phyloP scores from a whole-genome alignment of 2,113 vertebrate species.

The Pterocles orientalis region DNA sequence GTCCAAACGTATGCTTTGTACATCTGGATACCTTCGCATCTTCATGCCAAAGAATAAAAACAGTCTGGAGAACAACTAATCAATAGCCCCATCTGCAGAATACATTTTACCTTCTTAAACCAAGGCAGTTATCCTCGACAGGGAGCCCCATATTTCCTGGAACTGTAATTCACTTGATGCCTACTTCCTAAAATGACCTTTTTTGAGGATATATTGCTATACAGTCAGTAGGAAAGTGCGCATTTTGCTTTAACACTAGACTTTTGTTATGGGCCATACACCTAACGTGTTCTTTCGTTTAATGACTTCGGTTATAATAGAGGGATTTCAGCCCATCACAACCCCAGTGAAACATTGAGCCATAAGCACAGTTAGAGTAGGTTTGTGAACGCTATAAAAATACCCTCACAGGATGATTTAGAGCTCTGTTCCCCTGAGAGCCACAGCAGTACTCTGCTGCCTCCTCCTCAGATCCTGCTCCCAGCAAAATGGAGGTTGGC shows the following conservation, averaged over 20 bases:
- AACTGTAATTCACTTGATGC: background rate
- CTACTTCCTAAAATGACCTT: background rate
- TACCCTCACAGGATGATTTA: background rate
- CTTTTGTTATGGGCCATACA: background rate
- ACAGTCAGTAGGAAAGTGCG: background rate
- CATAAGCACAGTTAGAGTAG: background rate
- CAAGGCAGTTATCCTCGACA: background rate
- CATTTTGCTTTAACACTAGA: background rate
- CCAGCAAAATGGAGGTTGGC: background rate
- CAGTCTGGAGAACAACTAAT: background rate
- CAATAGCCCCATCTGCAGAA: slow-evolving; percentile 5
- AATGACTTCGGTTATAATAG: background rate
- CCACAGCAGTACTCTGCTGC: background rate
- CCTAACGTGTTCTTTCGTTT: background rate
- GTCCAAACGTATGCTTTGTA: background rate
- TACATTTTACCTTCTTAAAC: background rate
- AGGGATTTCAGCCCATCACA: slow-evolving; percentile 3
- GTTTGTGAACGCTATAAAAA: background rate
- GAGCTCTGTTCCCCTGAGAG: background rate
- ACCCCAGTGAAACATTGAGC: background rate
- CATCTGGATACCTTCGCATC: background rate
- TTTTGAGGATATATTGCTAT: background rate
- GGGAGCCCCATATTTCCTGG: background rate
- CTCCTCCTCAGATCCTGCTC: background rate
- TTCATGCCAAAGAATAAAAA: background rate